These are phyloP conservation scores for Neodontobutis hainanensis DNA, from an alignment of 2,113 vertebrate genomes.

Conservation along the genomic window DNA sequence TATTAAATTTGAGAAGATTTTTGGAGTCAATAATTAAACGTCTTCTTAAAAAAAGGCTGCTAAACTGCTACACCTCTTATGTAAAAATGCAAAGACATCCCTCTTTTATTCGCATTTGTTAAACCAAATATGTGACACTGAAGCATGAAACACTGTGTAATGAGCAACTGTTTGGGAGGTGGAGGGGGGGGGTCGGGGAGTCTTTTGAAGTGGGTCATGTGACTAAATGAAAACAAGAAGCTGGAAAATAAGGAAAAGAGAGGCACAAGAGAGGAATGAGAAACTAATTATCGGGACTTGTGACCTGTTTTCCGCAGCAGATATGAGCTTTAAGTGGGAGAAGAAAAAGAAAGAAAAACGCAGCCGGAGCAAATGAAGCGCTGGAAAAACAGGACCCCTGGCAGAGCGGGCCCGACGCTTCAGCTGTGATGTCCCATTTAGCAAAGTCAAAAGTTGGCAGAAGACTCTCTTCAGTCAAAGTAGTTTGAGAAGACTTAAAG, in stretches of 20 bases:
- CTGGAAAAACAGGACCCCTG: constrained; percentile 29
- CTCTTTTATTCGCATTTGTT: no score
- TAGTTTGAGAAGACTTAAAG: constrained; percentile 26
- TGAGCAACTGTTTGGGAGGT: no score
- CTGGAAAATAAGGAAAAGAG: constrained; percentile 4
- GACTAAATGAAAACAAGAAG: neutral
- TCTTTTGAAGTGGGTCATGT: neutral
- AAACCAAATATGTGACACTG: no score
- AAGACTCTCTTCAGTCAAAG: constrained; percentile 25
- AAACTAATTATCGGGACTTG: constrained; percentile 25
- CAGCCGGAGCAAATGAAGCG: constrained; percentile 26
- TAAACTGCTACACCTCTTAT: no score
- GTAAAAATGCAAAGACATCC: no score
- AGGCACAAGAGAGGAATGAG: no score
- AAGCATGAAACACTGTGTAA: no score
- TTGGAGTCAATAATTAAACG: no score
- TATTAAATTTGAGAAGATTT: constrained; percentile 18
- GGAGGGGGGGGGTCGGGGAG: no score
- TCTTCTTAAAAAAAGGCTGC: no score
- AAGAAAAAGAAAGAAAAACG: constrained; percentile 15
- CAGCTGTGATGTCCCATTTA: constrained; percentile 44
- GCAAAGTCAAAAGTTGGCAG: constrained; percentile 40
- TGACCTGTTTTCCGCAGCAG: constrained; percentile 44
- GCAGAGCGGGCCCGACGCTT: constrained; percentile 28
- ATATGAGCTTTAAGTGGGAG: constrained; percentile 15